Base-by-base conservation (phyloP, 2,113 vertebrate species). In the Ursus arctos region DNA sequence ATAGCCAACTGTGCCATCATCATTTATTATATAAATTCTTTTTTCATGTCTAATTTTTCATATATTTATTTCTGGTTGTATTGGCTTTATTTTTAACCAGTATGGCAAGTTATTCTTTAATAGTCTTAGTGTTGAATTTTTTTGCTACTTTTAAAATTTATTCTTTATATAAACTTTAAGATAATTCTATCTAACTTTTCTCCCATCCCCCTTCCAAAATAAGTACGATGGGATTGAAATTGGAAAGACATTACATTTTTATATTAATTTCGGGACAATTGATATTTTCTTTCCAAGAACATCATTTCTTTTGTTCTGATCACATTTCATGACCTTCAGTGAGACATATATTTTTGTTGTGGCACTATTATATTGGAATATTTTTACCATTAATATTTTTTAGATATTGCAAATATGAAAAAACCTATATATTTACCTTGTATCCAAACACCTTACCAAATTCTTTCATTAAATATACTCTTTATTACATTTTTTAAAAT, bases 281-380 rank as follows among this genome's bases (percentile, higher is more conserved):
- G 8, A 40, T 71, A 69, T 81, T 61, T 81, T 26, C 13, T 21
- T 83, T 53, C 82, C 1, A 63, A 89, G 14, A 83, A 74, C 6
- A 72, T 72, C 0, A 40, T 76, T 89, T 53, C n/a, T 74, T 89
- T 89, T 74, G 26, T 94, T 82, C 14, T 83, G 19, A 47, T 76
- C 26, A 26, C 74, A 95, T 76, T 83, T 89, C 3, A 43, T 43
- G 26, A 1, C 86, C 26, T 71, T 22, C 14, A 57, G 16, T 76
- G 63, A 65, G 21, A 95, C 14, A 76, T 76, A 76, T 90, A 82
- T 59, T 94, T 90, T 94, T 53, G 11, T 88, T 49, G 47, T 65
- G 4, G 26, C 26, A 65, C 26, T 33, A 26, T 53, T 65, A 24
- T 63, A 51, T 74, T 89, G 18, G 31, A 93, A 49, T 86, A 57